These are phyloP conservation scores for Pseudomyrmex pallidus DNA, from an alignment of 1,140 invertebrate species.

Conservation along the genomic window DNA sequence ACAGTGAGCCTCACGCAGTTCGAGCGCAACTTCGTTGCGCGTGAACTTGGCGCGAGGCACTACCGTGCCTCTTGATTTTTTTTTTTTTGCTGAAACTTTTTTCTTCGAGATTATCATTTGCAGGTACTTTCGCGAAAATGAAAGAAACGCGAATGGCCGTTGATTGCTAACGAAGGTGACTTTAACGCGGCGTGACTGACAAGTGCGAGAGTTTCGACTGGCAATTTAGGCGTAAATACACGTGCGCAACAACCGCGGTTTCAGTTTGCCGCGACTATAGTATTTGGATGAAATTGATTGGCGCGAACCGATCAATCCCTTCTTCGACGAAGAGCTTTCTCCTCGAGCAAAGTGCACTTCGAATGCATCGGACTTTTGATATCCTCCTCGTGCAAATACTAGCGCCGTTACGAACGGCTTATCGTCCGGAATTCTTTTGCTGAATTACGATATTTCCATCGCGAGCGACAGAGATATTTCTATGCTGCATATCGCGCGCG, in stretches of 20 bases:
- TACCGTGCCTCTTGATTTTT: too few relatives aligned
- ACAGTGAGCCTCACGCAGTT: too few relatives aligned
- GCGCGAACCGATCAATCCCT: neutral
- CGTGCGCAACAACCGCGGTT: neutral
- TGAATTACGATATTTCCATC: slow-evolving; percentile 38
- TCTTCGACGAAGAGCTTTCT: neutral
- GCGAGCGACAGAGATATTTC: slow-evolving; percentile 34
- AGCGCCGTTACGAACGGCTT: neutral
- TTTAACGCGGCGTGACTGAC: slow-evolving; percentile 1
- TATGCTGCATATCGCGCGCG: neutral
- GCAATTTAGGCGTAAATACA: neutral
- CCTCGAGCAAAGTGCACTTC: neutral
- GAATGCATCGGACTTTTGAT: slow-evolving; percentile 12
- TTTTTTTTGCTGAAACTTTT: neutral
- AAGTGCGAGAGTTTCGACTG: neutral
- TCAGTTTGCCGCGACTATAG: neutral
- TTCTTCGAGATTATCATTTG: neutral
- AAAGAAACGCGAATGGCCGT: neutral
- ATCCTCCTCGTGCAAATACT: slow-evolving; percentile 10
- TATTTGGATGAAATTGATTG: slow-evolving; percentile 7
- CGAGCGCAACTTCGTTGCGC: too few relatives aligned
- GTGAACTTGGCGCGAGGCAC: too few relatives aligned
- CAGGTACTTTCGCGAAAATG: slow-evolving; percentile 5
- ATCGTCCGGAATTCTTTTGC: neutral
- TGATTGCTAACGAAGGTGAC: slow-evolving; percentile 7